Base-by-base conservation (phyloP, 2,888 invertebrate genomes). In the Anorthoa munda region DNA sequence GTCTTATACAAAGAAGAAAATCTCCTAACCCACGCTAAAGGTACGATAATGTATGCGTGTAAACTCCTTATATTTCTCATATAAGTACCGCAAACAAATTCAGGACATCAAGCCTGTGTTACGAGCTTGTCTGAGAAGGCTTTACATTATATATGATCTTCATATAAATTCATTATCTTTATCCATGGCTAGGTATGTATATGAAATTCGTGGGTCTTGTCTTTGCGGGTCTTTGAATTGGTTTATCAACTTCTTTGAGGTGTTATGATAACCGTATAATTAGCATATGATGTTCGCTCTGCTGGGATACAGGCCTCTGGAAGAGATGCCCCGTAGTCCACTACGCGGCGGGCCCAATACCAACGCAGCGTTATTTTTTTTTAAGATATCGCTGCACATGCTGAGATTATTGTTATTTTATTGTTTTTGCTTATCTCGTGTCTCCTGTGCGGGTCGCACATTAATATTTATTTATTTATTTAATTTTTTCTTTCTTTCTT, bases 21-120 rank as follows among this genome's bases (percentile, higher is more conserved):
- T 63, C 70, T 48, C 46, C 46, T 58, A 63, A 75, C 50, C 51
- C 60, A 48, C 11, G 18, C 51, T 46, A 11, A 55, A 70, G 58
- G 51, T 71, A 67, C 39, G n/a, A 50, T 67, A 61, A 60, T 65
- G 56, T 53, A 73, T 68, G 65, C 58, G 45, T 79, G 58, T 66
- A 75, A 67, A 53, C 26, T 67, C 58, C 18, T 69, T 67, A 67
- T 65, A 78, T 66, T 65, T 74, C 55, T 64, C 83, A 77, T 69
- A 61, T 58, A 68, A 9, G 65, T 70, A 65, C 68, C 58, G 26
- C 65, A 48, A 77, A 85, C 81, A 80, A 75, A 77, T 72, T 85
- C 72, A 55, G 55, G 80, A 72, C 81, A 75, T 83, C 86, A 83
- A 73, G 72, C 56, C 68, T 70, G 71, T 85, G 72, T 82, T 82